Conservation (phyloP, 2,888 invertebrate genomes). For the Dromius quadrimaculatus region DNA sequence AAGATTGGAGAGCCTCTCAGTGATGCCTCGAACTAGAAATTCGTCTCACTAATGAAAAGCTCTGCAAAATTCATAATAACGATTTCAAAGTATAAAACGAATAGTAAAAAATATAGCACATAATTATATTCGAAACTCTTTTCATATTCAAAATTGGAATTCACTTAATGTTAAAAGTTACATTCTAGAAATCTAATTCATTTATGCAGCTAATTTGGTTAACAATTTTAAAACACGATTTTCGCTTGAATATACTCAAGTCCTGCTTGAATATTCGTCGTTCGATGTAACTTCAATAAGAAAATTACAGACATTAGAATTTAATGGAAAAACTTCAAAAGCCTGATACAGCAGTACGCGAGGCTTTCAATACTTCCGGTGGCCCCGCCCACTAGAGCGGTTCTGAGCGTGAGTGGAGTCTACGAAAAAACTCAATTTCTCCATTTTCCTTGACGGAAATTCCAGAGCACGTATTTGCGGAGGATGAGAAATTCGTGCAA, state of each 20-base stretch:
- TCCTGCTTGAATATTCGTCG: constrained; percentile 51
- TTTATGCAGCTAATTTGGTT: constrained; percentile 52
- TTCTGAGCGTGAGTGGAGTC: not conserved
- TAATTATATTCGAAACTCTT: constrained; percentile 51
- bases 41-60: constrained; percentile 20
- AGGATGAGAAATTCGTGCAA: not conserved
- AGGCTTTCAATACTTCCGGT: constrained; percentile 22
- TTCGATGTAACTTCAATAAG: constrained; percentile 52
- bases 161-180: constrained; percentile 53
- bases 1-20: too few relatives aligned
- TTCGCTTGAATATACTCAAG: constrained; percentile 52
- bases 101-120: constrained; percentile 44
- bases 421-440: not conserved
- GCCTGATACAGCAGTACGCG: constrained; percentile 37
- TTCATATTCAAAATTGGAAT: constrained; percentile 52
- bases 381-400: not conserved
- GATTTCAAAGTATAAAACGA: constrained; percentile 42
- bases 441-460: not conserved
- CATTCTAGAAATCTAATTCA: constrained; percentile 49
- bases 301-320: constrained; percentile 53
- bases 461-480: not conserved
- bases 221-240: constrained; percentile 51
- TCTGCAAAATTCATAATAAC: constrained; percentile 35
- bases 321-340: constrained; percentile 53
- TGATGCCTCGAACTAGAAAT: constrained; percentile 1